A percentile compares a stretch with the other conserved stretches of the same genome.
Evolutionary conservation across 2,797 vertebrate genomes (phyloP).

Genomic region (Hippocampus kuda): DNA sequence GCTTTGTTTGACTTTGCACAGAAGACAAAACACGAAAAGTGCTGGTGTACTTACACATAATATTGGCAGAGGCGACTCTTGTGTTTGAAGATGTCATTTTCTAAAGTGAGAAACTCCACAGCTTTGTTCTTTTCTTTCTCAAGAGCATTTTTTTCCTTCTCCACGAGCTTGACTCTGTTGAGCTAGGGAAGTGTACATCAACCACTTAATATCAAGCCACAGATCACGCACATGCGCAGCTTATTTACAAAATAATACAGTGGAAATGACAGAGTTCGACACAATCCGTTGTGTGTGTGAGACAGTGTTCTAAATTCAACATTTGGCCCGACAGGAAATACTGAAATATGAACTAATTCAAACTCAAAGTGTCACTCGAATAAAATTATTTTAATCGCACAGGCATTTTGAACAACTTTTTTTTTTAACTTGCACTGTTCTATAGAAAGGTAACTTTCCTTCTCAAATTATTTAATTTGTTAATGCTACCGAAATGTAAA

Average conservation of each 20-base stretch:
- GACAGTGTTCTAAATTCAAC: not conserved
- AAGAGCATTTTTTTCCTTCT: constrained; percentile 92
- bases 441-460: not conserved
- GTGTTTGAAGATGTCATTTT: constrained; percentile 87
- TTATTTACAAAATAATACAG: not conserved
- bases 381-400: too few relatives aligned
- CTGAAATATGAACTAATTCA: not conserved
- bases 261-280: not conserved
- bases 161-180: constrained; percentile 92
- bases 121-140: constrained; percentile 90
- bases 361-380: not conserved
- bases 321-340: not conserved
- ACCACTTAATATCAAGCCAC: not conserved
- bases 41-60: constrained; percentile 76
- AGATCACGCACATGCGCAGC: constrained; percentile 3
- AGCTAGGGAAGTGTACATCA: constrained; percentile 62
- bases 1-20: not conserved
- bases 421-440: not conserved
- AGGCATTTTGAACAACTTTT: not conserved
- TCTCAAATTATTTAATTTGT: too few relatives aligned
- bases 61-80: constrained; percentile 85
- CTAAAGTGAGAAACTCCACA: constrained; percentile 83
- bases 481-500: not conserved
- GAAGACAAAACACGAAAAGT: constrained; percentile 3
- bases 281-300: not conserved